Evolutionary conservation across 2,797 vertebrate species (phyloP), one percentile per base, ranked within the genome.

Genomic region (Hoplostethus mediterraneus): DNA sequence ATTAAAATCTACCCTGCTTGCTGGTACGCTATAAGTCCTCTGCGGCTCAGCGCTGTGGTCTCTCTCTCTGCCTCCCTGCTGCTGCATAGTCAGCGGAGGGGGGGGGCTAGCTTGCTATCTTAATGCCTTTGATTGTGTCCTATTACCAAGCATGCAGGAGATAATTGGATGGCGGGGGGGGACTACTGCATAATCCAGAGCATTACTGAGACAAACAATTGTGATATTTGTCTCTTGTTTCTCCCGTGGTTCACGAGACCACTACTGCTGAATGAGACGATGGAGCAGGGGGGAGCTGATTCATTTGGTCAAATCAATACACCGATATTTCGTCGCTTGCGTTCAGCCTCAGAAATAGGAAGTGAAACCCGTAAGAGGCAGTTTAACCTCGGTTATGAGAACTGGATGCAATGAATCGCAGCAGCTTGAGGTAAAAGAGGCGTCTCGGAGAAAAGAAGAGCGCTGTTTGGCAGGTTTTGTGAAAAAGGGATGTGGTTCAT

Each of bases 181-280:
- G 52, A 25, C 48, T 38, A 62, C 59, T 58, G 42, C 51, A 55
- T 60, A 71, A 63, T 76, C 62, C 58, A 8, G 54, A 28, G 10
- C 11, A 58, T 81, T 65, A 76, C 53, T 21, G 63, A 71, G 44
- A 49, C 54, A 72, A 79, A 74, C 74, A 62, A 62, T 66, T 21
- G 49, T 49, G 59, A 68, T 55, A 30, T 61, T 65, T 67, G 30
- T 66, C 64, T 58, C 16, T 54, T 25, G 42, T 30, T 31, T 55
- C 7, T 40, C 38, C 38, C 1, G 38, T 40, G 10, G 38, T 40
- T 40, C 10, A 9, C 9, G 2, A 7, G 38, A 11, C 38, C 10
- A 40, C 6, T 8, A 11, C 7, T 40, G 7, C 10, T 40, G 38
- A 40, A 11, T 40, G 38, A 6, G 8, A 40, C 8, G 38, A 40